Percentiles rank a stretch among this genome's conserved stretches.
These are phyloP conservation scores for Sphyrna mokarran DNA, from an alignment of 2,113 vertebrate genomes.

Conservation along the genomic window DNA sequence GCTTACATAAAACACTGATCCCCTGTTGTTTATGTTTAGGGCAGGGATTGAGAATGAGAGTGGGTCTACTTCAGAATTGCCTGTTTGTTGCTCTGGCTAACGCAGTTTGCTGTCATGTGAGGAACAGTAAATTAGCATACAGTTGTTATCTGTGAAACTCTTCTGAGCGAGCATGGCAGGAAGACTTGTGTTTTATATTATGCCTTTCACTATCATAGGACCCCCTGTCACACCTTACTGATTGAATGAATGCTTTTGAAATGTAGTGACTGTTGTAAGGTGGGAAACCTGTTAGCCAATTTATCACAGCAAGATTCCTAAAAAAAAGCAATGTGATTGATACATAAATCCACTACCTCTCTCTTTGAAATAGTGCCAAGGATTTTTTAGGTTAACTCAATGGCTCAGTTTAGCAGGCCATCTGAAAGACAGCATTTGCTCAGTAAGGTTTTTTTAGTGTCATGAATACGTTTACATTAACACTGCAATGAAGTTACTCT, in stretches of 20 bases:
- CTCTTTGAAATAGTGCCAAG: too few species aligned
- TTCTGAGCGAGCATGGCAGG: neutral
- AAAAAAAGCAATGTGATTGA: too few species aligned
- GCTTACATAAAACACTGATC: neutral
- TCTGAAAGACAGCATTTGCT: neutral
- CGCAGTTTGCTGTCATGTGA: neutral
- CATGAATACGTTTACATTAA: too few species aligned
- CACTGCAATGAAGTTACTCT: too few species aligned
- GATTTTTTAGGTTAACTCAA: too few species aligned
- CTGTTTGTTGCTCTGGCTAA: neutral
- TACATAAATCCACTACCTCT: too few species aligned
- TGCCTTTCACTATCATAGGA: too few species aligned
- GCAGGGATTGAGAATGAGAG: neutral
- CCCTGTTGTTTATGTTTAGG: neutral
- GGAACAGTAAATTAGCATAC: neutral
- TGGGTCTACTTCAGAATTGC: neutral
- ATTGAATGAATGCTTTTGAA: neutral
- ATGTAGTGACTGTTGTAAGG: neutral
- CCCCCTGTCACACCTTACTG: neutral
- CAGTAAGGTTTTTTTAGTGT: too few species aligned
- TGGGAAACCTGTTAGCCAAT: too few species aligned
- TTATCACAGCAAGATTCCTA: too few species aligned
- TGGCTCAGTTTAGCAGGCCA: neutral
- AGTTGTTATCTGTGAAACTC: neutral
- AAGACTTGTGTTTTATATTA: neutral